These are phyloP conservation scores for Clunio marinus DNA, from an alignment of 2,888 invertebrate genomes.

Conservation along the genomic window DNA sequence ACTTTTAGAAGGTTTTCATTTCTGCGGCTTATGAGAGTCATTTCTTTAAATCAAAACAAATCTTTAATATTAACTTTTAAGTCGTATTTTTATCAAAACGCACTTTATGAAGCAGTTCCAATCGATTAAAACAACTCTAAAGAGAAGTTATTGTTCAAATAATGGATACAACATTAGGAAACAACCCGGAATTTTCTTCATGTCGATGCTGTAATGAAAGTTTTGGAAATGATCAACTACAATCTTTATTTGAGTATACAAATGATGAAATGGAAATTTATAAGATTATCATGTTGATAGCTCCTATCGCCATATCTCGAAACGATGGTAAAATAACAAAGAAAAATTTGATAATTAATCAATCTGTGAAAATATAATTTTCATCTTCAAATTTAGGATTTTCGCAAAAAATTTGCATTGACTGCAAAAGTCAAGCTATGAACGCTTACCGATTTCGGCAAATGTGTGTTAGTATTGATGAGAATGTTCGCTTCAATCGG, in stretches of 20 bases:
- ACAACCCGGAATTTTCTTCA: neutral
- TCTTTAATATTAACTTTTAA: too few relatives aligned
- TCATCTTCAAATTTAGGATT: neutral
- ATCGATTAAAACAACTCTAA: too few relatives aligned
- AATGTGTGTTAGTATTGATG: neutral
- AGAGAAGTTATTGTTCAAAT: too few relatives aligned
- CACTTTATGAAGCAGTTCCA: too few relatives aligned
- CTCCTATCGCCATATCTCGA: neutral
- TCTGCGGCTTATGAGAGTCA: too few relatives aligned
- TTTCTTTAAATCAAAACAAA: too few relatives aligned
- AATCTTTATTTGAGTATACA: neutral
- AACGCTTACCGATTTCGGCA: neutral
- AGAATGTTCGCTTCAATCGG: neutral
- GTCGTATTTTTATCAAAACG: too few relatives aligned
- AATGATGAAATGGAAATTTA: neutral
- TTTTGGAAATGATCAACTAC: neutral
- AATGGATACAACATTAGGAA: neutral
- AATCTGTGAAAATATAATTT: neutral
- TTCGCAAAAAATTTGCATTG: neutral
- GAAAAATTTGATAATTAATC: neutral
- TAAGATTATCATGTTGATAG: slow-evolving; percentile 6
- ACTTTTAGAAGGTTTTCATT: too few relatives aligned
- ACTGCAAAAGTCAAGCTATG: neutral
- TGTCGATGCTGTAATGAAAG: slow-evolving; percentile 8
- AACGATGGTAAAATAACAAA: slow-evolving; percentile 8